Evolutionary conservation across 2,888 invertebrate genomes (phyloP).

Genomic region (Shargacucullia verbasci): DNA sequence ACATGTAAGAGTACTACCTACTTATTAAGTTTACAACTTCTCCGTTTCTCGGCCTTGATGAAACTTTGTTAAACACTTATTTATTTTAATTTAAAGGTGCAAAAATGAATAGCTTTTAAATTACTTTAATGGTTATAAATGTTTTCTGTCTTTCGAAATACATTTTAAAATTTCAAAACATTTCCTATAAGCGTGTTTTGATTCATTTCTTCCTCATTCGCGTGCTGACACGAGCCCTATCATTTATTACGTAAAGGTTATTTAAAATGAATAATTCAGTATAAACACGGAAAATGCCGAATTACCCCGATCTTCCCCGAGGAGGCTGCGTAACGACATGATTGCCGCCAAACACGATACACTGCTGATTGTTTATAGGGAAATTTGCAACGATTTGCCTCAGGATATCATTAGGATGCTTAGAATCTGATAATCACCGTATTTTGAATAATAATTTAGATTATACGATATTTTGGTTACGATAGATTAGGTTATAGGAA

Average conservation of each 20-base stretch:
- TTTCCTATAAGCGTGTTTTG: conserved; percentile 25
- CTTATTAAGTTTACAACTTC: no score
- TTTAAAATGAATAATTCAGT: conserved; percentile 55
- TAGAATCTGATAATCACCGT: conserved; percentile 50
- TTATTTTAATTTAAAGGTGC: background rate
- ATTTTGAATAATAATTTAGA: conserved; percentile 35
- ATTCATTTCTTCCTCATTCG: conserved; percentile 43
- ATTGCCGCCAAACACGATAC: conserved; percentile 54
- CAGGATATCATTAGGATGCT: conserved; percentile 32
- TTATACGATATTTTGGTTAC: conserved; percentile 21
- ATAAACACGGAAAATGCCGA: conserved; percentile 53
- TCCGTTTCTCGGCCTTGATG: no score
- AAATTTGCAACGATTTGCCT: conserved; percentile 44
- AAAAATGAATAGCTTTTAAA: conserved; percentile 3
- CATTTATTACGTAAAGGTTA: conserved; percentile 54
- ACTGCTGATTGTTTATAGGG: conserved; percentile 31
- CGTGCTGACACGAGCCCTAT: conserved; percentile 49
- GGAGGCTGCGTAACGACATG: conserved; percentile 48
- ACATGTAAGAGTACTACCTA: no score
- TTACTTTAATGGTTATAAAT: conserved; percentile 3
- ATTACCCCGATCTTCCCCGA: conserved; percentile 36
- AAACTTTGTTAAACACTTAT: no score
- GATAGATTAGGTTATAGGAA: conserved; percentile 16
- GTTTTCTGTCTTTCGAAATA: conserved; percentile 21
- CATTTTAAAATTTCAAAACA: conserved; percentile 17